A percentile compares a stretch with the other conserved stretches of the same genome.
Evolutionary conservation across 2,888 invertebrate species (phyloP).

Genomic region (Erebia aethiops): DNA sequence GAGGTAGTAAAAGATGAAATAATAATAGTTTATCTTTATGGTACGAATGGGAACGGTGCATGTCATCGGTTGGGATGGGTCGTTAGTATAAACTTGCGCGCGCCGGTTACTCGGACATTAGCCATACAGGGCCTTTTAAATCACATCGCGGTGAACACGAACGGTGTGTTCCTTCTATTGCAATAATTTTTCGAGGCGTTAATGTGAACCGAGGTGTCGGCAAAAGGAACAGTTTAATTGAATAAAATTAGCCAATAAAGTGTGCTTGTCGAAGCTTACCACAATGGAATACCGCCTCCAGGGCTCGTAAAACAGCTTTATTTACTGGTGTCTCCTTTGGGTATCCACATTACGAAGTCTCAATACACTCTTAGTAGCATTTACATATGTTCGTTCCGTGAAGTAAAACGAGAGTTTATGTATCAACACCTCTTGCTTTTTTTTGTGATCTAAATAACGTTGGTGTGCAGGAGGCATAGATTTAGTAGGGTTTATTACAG

Average conservation of each 20-base stretch:
- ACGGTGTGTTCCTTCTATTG: slow-evolving; percentile 65
- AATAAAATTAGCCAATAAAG: slow-evolving; percentile 82
- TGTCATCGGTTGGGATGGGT: slow-evolving; percentile 48
- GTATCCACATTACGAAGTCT: slow-evolving; percentile 73
- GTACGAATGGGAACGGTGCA: slow-evolving; percentile 51
- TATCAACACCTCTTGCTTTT: slow-evolving; percentile 17
- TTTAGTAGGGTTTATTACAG: slow-evolving; percentile 1
- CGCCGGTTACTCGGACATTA: slow-evolving; percentile 47
- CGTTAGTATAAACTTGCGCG: slow-evolving; percentile 52
- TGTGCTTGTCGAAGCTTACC: slow-evolving; percentile 65
- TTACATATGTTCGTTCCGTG: slow-evolving; percentile 57
- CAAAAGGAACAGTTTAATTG: slow-evolving; percentile 77
- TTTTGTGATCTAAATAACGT: slow-evolving; percentile 5
- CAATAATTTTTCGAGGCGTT: slow-evolving; percentile 72
- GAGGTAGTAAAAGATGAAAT: slow-evolving; percentile 49
- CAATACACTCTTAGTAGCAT: slow-evolving; percentile 59
- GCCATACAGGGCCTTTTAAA: slow-evolving; percentile 53
- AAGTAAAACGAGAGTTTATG: slow-evolving; percentile 27
- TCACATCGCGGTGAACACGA: slow-evolving; percentile 52
- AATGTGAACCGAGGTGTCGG: slow-evolving; percentile 61
- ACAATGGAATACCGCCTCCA: slow-evolving; percentile 78
- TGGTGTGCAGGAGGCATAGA: slow-evolving; percentile 7
- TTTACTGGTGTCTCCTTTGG: slow-evolving; percentile 66
- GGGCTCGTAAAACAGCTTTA: slow-evolving; percentile 70
- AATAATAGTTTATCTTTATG: slow-evolving; percentile 58